phyloP scores from a whole-genome alignment of 2,113 vertebrate species.

The Otus sunia region DNA sequence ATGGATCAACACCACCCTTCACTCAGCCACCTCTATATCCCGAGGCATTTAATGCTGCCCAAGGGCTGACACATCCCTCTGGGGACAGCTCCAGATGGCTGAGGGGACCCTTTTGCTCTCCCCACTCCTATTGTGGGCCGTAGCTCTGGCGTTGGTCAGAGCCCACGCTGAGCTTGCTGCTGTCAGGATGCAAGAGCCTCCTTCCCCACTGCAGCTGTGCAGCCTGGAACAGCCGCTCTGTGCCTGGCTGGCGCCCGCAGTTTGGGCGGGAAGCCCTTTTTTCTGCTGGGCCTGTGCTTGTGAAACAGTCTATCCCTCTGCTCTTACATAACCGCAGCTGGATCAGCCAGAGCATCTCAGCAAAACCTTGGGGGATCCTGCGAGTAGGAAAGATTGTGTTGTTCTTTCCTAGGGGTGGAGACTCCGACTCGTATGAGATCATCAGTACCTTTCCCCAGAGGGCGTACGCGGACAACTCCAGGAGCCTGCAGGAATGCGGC shows the following conservation, averaged over 20 bases:
- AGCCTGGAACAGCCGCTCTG: not conserved
- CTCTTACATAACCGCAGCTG: constrained; percentile 16
- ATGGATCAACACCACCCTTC: not conserved
- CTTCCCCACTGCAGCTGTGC: not conserved
- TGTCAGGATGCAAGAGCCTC: not conserved
- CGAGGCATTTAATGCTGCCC: accelerated
- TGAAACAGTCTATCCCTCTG: not conserved
- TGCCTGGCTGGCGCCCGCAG: not conserved
- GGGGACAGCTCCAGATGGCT: not conserved
- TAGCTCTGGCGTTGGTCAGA: not conserved
- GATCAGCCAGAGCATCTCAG: not conserved
- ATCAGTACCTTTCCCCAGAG: constrained; percentile 80
- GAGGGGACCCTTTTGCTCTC: not conserved
- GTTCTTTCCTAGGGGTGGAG: constrained; percentile 73
- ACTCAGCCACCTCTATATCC: not conserved
- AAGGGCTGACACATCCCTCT: not conserved
- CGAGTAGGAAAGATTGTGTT: not conserved
- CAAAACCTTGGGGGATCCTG: constrained; percentile 6
- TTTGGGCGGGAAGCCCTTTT: not conserved
- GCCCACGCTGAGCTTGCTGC: not conserved
- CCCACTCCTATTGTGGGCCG: not conserved
- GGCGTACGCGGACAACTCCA: constrained; percentile 72
- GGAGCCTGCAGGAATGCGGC: constrained; percentile 79
- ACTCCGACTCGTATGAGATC: constrained; percentile 79
- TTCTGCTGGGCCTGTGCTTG: not conserved